phyloP scores from a whole-genome alignment of 2,888 invertebrate species.

The Habroteleia sp. region DNA sequence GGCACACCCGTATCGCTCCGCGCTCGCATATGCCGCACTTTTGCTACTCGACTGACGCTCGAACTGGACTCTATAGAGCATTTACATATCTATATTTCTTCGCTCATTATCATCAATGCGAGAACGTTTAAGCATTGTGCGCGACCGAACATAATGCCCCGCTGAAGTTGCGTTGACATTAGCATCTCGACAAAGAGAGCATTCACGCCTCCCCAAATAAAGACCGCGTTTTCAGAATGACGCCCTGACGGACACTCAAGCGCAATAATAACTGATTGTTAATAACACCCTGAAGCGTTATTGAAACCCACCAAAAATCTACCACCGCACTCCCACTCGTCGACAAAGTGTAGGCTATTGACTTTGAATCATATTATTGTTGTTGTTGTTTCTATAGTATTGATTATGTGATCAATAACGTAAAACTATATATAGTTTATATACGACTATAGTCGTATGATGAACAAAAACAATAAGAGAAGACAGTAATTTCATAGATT shows the following conservation, averaged over 20 bases:
- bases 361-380: too few species aligned
- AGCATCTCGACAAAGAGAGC: constrained; percentile 78
- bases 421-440: too few species aligned
- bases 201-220: constrained; percentile 76
- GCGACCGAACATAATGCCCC: constrained; percentile 66
- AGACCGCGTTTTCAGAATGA: constrained; percentile 57
- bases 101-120: constrained; percentile 78
- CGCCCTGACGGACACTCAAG: constrained; percentile 10
- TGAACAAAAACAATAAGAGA: too few species aligned
- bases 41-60: constrained; percentile 42
- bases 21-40: constrained; percentile 49
- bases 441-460: too few species aligned
- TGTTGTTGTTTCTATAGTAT: too few species aligned
- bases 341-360: too few species aligned
- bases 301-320: constrained; percentile 3
- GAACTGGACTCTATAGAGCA: constrained; percentile 28
- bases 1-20: constrained; percentile 21
- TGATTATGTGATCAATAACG: too few species aligned
- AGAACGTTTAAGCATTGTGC: constrained; percentile 73
- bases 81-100: constrained; percentile 78
- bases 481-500: too few species aligned
- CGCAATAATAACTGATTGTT: constrained; percentile 34
- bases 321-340: too few species aligned
- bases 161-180: constrained; percentile 73
- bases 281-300: constrained; percentile 20